Evolutionary conservation across 64 coral and sea anemone genomes (phyloP).

Genomic region (Cladopsammia gracilis): DNA sequence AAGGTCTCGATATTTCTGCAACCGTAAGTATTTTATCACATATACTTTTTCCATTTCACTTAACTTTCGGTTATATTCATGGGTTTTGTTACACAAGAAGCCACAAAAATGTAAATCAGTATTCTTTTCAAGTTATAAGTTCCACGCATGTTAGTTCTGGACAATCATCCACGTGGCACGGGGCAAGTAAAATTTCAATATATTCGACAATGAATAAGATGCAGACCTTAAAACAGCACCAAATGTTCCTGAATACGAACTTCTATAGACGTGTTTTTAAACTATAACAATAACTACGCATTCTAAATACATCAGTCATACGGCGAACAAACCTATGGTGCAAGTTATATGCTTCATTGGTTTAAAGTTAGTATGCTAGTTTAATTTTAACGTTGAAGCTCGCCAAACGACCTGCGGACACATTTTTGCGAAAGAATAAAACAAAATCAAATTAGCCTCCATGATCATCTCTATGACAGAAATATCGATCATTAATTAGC

Average conservation of each 20-base stretch:
- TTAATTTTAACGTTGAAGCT: not conserved
- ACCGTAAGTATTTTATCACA: not conserved
- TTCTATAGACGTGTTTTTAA: not conserved
- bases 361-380: not conserved
- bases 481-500: slow-evolving; percentile 43
- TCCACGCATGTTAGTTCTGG: not conserved
- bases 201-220: not conserved
- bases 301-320: not conserved
- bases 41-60: not conserved
- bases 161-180: slow-evolving; percentile 45
- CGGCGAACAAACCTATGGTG: not conserved
- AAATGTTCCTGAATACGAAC: not conserved
- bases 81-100: not conserved
- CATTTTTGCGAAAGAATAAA: not conserved
- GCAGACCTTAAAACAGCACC: not conserved
- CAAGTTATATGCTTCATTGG: not conserved
- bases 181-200: not conserved
- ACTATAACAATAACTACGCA: not conserved
- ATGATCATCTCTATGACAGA: not conserved
- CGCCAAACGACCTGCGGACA: not conserved
- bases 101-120: slow-evolving; percentile 29
- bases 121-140: not conserved
- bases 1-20: too few relatives aligned
- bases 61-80: not conserved
- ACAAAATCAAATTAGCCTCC: not conserved